Percentiles rank a stretch among this genome's conserved stretches.
phyloP scores from a whole-genome alignment of 2,888 invertebrate species.

The Cordilura impudica region DNA sequence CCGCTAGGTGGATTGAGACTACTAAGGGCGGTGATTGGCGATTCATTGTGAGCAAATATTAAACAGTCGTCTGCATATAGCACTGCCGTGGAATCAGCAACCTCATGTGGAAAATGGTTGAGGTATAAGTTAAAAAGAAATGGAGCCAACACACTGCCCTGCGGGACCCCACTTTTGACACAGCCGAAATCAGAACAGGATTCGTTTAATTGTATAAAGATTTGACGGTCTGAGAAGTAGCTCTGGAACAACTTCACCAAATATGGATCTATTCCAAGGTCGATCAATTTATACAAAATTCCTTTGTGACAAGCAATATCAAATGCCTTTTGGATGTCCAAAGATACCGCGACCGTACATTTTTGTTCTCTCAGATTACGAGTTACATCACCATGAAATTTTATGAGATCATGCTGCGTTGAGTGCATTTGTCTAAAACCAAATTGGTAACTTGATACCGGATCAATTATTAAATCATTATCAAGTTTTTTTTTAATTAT shows the following conservation, averaged over 20 bases:
- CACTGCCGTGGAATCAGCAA: background rate
- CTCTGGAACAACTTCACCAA: no score
- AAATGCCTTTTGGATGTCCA: conserved; percentile 2
- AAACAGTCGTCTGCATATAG: conserved; percentile 2
- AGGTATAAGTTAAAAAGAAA: background rate
- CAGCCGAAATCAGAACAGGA: no score
- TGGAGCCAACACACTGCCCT: background rate
- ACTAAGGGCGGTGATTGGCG: no score
- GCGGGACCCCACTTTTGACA: background rate
- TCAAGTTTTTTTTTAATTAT: conserved; percentile 2
- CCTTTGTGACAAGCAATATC: no score
- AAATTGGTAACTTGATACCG: background rate
- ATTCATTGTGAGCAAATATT: background rate
- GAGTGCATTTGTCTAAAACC: background rate
- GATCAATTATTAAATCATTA: background rate
- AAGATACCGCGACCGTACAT: background rate
- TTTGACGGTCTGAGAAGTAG: no score
- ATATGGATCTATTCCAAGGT: no score
- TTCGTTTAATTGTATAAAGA: no score
- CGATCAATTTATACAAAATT: no score
- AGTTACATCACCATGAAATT: background rate
- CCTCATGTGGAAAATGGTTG: background rate
- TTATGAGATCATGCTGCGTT: background rate
- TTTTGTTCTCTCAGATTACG: background rate
- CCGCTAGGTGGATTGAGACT: background rate